These are phyloP conservation scores for Odontocerum albicorne DNA, from an alignment of 2,888 invertebrate species.

Conservation along the genomic window DNA sequence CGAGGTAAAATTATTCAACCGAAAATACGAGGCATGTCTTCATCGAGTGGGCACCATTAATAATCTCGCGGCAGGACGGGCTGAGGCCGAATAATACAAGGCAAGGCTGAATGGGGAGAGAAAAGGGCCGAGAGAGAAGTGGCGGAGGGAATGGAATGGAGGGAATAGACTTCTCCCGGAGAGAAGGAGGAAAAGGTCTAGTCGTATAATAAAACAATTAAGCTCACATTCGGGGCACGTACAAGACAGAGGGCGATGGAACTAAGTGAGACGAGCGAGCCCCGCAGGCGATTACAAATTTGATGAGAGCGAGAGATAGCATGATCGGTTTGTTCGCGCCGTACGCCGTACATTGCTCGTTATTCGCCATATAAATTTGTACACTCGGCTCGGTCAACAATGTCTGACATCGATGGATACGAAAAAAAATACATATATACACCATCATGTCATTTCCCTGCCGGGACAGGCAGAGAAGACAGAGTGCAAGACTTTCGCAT, in stretches of 20 bases:
- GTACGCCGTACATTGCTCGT: too few species aligned
- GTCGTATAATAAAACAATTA: slow-evolving; percentile 36
- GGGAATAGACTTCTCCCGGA: background rate
- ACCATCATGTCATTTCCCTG: too few species aligned
- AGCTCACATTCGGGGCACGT: slow-evolving; percentile 34
- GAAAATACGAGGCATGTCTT: slow-evolving; percentile 1
- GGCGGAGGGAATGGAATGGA: background rate
- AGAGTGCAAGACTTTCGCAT: too few species aligned
- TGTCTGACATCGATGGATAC: too few species aligned
- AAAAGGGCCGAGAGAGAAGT: background rate
- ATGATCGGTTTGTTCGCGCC: too few species aligned
- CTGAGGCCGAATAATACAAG: too few species aligned
- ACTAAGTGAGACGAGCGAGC: background rate
- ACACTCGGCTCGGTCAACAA: too few species aligned
- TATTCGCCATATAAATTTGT: too few species aligned
- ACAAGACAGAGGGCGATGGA: slow-evolving; percentile 2
- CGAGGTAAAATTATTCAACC: background rate
- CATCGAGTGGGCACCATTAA: slow-evolving; percentile 9
- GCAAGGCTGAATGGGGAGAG: background rate
- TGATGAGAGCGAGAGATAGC: background rate
- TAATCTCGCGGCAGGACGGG: slow-evolving; percentile 5
- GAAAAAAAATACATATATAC: too few species aligned
- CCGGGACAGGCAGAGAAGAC: too few species aligned
- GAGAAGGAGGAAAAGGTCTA: slow-evolving; percentile 23
- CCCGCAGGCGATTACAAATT: background rate